Evolutionary conservation across 2,888 invertebrate species (phyloP).

Genomic region (Leptarthrus brevirostris): DNA sequence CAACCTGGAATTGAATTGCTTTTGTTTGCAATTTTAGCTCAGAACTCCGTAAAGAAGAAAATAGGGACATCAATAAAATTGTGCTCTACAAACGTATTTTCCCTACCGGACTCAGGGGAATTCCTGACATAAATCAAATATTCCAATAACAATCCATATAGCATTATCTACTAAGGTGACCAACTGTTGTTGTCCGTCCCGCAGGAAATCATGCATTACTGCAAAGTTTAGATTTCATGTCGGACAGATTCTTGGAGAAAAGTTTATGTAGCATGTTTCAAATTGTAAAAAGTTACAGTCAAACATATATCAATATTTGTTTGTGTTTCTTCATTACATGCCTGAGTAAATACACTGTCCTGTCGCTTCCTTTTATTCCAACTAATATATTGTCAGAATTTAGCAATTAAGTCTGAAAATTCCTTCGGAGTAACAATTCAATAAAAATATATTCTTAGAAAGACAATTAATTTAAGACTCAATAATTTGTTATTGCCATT

Average conservation of each 20-base stretch:
- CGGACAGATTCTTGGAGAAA: constrained; percentile 1
- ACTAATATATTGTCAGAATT: no score
- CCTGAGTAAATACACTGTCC: no score
- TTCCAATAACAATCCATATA: constrained; percentile 51
- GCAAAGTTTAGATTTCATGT: constrained; percentile 23
- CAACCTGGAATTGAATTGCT: no score
- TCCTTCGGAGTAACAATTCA: no score
- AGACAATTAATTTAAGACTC: no score
- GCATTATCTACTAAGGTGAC: constrained; percentile 50
- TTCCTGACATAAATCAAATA: constrained; percentile 51
- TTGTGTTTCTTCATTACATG: no score
- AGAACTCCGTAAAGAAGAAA: background rate
- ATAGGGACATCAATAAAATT: constrained; percentile 31
- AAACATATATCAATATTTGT: background rate
- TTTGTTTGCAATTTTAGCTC: no score
- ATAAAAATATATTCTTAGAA: no score
- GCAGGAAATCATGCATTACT: constrained; percentile 41
- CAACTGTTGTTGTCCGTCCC: constrained; percentile 14
- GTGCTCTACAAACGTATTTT: constrained; percentile 1
- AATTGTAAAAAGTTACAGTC: background rate
- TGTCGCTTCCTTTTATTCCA: no score
- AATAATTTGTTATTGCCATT: no score
- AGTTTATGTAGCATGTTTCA: background rate
- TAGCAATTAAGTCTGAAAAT: no score
- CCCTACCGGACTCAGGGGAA: background rate